Evolutionary conservation across 2,113 vertebrate genomes (phyloP), one percentile per base, ranked within the genome.

Genomic region (Merops nubicus): DNA sequence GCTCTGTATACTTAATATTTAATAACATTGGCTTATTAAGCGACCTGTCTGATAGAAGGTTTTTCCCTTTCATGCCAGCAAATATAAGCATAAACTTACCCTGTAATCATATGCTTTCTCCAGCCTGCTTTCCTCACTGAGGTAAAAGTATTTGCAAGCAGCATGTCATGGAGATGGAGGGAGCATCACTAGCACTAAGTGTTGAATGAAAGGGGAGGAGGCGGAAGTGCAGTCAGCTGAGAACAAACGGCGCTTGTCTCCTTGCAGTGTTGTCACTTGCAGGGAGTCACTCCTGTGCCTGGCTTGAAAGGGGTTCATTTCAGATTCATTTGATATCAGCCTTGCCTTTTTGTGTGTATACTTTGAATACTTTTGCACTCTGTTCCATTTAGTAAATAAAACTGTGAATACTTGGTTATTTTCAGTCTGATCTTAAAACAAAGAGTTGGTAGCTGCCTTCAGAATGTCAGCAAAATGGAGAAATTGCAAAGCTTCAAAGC

Each of bases 201-300:
- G 7, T 21, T 88, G 91, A 82, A 86, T 94, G 92, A 47, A 38
- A 75, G 76, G 82, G 89, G 82, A 96, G 94, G 93, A 82, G 95
- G 74, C 70, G 59, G 95, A 95, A 92, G 79, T 83, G 87, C 59
- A 23, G 13, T 5, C 91, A 31, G 80, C 2, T 1, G 43, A 11
- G 85, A 85, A 47, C 89, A 54, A 22, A 28, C 80, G 0, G 62
- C 4, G 3, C 12, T 74, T 47, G 70, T 92, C 73, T 11, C 74
- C 56, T 34, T 5, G 47, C 38, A 0, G 25, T n/a, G 48, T 50
- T 89, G 75, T 45, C 77, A 12, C 91, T 76, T 9, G 65, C 59
- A 5, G 54, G 33, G 70, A 50, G 26, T 5, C 38, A 0, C 75
- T 82, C 18, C 64, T 28, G 42, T n/a, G 88, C 68, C 67, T 23